Base-by-base conservation (phyloP, 2,797 vertebrate species). In the Pachyuromys duprasi region DNA sequence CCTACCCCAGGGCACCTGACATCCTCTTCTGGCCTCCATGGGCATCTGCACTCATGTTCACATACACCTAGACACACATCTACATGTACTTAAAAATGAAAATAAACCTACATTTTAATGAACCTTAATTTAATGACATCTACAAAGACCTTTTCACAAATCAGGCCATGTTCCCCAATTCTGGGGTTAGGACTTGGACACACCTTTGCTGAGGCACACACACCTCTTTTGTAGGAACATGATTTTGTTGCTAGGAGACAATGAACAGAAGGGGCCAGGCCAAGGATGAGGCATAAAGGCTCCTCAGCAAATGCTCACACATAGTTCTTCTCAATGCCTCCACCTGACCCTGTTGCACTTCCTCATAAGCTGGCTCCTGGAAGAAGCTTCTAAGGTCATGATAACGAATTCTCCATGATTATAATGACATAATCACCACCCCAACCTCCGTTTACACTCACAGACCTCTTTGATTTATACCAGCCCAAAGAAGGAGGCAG, bases 121-220 rank as follows among this genome's bases (percentile, higher is more conserved):
- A 95, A 33, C 69, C 5, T 92, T 93, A 55, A 76, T 62, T 81
- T 74, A 86, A 80, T 45, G 26, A 33, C 17, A 81, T 62, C 45
- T 53, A 14, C 24, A 83, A 96, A 90, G 81, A 88, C 3, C 12
- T 18, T 89, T 79, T 78, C 28, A 28, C 49, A 93, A 76, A 87
- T 53, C 80, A 80, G 6, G 36, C 49, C 39, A 83, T n/a, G 78
- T 36, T 42, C 69, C 72, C 12, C 2, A 2, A 26, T n/a, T 26
- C 1, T 2, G n/a, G 36, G 28, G 53, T 57, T 81, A 67, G 31
- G 18, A 13, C 15, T 3, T 0, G 62, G 42, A 31, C 3, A 28
- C 74, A 69, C 62, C 67, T 70, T 94, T 79, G 39, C 15, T 36
- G 79, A 76, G 17, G n/a, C 62, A 69, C 20, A 89, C 74, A 86